These are phyloP conservation scores for Oreochromis tanganicae DNA, from an alignment of 2,113 vertebrate genomes.

Conservation along the genomic window DNA sequence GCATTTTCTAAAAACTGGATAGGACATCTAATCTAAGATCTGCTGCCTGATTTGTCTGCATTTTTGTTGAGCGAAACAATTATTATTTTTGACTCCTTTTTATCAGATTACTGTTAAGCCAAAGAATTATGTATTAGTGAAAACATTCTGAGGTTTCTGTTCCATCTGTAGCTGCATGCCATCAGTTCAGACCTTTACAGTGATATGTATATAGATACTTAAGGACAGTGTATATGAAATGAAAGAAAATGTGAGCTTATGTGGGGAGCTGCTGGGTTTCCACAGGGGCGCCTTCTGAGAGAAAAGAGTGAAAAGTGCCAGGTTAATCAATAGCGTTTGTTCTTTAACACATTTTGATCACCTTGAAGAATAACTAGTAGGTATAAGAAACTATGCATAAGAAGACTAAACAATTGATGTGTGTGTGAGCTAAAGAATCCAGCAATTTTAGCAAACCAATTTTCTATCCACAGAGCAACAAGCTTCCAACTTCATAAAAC, in stretches of 20 bases:
- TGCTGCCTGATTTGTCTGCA: background rate
- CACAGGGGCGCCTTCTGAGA: background rate
- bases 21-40: background rate
- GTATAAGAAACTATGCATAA: background rate
- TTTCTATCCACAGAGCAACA: constrained; percentile 39
- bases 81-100: background rate
- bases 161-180: background rate
- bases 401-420: background rate
- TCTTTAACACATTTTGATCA: background rate
- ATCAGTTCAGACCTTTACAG: background rate
- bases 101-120: background rate
- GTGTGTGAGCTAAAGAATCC: background rate
- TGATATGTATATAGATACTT: background rate
- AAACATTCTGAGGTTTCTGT: background rate
- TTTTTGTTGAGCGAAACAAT: background rate
- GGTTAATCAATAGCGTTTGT: background rate
- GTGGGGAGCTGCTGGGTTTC: background rate
- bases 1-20: background rate
- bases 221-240: background rate
- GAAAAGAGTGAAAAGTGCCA: background rate
- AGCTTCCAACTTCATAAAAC: constrained; percentile 52
- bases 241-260: background rate
- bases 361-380: background rate
- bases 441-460: constrained; percentile 38
- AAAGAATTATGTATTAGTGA: background rate